Evolutionary conservation across 2,113 vertebrate genomes (phyloP).

Genomic region (Corythoichthys haematopterus): DNA sequence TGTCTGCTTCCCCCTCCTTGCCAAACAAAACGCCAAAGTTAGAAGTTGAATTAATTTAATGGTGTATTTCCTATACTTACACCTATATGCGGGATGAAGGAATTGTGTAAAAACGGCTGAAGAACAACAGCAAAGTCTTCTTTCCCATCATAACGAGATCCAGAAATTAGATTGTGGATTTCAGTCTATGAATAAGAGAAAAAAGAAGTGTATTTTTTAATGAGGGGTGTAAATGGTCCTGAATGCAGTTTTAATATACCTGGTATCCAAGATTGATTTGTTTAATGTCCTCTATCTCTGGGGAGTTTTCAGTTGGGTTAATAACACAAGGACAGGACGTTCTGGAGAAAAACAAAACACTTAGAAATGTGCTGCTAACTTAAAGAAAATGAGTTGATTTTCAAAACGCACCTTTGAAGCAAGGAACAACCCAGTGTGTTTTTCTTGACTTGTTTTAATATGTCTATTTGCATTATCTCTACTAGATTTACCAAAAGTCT

Average conservation of each 20-base stretch:
- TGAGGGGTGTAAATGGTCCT: neutral
- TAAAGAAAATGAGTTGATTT: neutral
- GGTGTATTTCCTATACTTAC: conserved; percentile 64
- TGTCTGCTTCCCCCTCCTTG: conserved; percentile 71
- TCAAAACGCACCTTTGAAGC: conserved; percentile 73
- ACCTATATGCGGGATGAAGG: conserved; percentile 66
- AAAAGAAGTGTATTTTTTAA: neutral
- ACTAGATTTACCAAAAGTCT: conserved; percentile 81
- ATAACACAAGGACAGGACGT: conserved; percentile 78
- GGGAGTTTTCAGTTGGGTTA: conserved; percentile 65
- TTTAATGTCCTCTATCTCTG: conserved; percentile 72
- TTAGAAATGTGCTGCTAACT: neutral
- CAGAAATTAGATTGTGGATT: conserved; percentile 59
- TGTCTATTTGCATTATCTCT: conserved; percentile 74
- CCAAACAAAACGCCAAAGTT: neutral
- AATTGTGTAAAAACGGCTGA: conserved; percentile 81
- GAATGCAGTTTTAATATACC: conserved; percentile 59
- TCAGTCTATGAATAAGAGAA: conserved; percentile 37
- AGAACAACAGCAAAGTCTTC: conserved; percentile 81
- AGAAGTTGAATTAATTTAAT: neutral
- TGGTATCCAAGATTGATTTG: conserved; percentile 80
- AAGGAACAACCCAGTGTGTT: conserved; percentile 66
- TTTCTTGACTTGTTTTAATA: conserved; percentile 63
- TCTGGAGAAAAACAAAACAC: conserved; percentile 56
- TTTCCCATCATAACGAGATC: conserved; percentile 62